These are phyloP conservation scores for Phylloscopus collybita DNA, from an alignment of 2,797 vertebrate species.

Conservation along the genomic window DNA sequence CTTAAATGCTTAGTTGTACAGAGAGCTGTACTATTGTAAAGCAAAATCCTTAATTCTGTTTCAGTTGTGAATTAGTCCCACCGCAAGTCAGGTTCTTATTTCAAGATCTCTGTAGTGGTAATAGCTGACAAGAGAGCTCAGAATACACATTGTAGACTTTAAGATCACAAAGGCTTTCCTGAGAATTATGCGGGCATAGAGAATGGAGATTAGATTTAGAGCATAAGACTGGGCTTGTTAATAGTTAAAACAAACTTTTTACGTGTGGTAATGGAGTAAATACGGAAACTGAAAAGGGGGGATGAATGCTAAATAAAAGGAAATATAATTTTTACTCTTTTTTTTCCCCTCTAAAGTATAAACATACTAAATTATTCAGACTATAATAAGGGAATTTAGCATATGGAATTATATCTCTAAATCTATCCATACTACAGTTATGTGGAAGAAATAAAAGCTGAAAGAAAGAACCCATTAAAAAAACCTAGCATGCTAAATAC, in stretches of 20 bases:
- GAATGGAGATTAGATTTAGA: neutral
- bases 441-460: neutral
- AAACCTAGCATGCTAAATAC: neutral
- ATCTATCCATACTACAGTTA: neutral
- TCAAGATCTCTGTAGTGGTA: neutral
- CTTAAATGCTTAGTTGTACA: neutral
- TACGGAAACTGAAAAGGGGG: neutral
- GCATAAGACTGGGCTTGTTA: neutral
- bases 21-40: neutral
- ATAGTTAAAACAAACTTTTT: neutral
- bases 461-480: neutral
- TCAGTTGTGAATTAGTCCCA: neutral
- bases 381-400: neutral
- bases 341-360: neutral
- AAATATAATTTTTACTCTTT: neutral
- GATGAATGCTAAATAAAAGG: neutral
- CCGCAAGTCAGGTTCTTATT: neutral
- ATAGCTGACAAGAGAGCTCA: neutral
- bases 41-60: neutral
- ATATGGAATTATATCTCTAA: neutral
- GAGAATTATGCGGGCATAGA: neutral
- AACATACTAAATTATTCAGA: constrained; percentile 32
- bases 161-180: neutral
- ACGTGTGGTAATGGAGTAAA: neutral
- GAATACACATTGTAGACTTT: neutral